phyloP scores from a whole-genome alignment of 2,113 vertebrate genomes.

The Crocuta crocuta region DNA sequence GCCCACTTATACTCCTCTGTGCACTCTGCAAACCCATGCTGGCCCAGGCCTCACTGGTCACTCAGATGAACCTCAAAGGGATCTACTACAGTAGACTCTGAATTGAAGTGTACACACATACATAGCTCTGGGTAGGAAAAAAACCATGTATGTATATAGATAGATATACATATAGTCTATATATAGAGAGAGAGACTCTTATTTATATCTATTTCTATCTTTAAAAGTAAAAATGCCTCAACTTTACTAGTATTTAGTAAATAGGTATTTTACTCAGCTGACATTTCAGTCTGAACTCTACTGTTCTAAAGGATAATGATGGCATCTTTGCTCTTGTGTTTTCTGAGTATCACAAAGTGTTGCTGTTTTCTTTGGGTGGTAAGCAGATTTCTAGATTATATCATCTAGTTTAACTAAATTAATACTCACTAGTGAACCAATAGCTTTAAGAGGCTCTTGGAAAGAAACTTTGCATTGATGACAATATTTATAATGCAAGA shows the following conservation, averaged over 20 bases:
- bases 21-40: background rate
- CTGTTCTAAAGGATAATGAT: background rate
- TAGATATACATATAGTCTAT: no score
- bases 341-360: background rate
- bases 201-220: background rate
- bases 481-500: slow-evolving; percentile 32
- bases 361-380: background rate
- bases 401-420: background rate
- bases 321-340: background rate
- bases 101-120: background rate
- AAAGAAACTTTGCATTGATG: background rate
- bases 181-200: background rate
- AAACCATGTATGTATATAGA: background rate
- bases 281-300: background rate
- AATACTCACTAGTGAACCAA: background rate
- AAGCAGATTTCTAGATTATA: background rate
- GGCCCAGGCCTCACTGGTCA: background rate
- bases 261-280: background rate
- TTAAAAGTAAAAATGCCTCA: background rate
- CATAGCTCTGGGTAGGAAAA: background rate
- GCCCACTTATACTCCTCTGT: background rate
- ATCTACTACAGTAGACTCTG: background rate
- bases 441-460: slow-evolving; percentile 2
- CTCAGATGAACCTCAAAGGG: background rate
- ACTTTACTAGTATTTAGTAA: background rate